These are phyloP conservation scores for Lacerta viridis DNA, from an alignment of 2,797 vertebrate species.

Conservation along the genomic window DNA sequence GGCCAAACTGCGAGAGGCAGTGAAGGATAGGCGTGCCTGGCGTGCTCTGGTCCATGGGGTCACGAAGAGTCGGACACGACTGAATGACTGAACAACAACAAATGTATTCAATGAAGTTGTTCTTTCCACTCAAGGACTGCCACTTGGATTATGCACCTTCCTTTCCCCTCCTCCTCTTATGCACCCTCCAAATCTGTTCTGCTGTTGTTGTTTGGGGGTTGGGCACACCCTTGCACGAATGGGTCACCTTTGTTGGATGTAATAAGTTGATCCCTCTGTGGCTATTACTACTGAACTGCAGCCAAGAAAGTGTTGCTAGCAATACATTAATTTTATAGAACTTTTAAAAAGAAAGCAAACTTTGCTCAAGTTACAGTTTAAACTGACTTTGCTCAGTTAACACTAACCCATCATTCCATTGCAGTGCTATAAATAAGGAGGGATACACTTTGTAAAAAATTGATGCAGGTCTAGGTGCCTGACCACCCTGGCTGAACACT, in stretches of 20 bases:
- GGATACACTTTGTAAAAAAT: neutral
- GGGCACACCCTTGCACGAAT: too few species aligned
- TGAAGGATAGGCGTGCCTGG: too few species aligned
- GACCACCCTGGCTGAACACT: rapidly evolving
- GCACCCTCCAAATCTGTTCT: neutral
- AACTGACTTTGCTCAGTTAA: constrained; percentile 30
- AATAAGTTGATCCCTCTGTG: neutral
- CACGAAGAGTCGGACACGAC: too few species aligned
- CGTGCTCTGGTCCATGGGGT: too few species aligned
- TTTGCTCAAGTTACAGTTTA: constrained; percentile 33
- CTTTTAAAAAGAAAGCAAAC: constrained; percentile 18
- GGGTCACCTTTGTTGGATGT: too few species aligned
- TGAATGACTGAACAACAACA: too few species aligned
- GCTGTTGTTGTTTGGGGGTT: too few species aligned
- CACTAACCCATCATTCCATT: neutral
- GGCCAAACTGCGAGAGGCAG: too few species aligned
- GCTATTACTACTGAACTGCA: constrained; percentile 29
- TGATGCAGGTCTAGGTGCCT: neutral
- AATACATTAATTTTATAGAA: constrained; percentile 23
- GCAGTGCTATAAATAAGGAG: neutral
- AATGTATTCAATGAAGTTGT: too few species aligned
- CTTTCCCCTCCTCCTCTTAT: too few species aligned
- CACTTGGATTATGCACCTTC: too few species aligned
- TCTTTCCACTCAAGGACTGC: too few species aligned
- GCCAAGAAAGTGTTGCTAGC: neutral